Base-by-base conservation (phyloP, 2,797 vertebrate genomes). In the Notolabrus celidotus region DNA sequence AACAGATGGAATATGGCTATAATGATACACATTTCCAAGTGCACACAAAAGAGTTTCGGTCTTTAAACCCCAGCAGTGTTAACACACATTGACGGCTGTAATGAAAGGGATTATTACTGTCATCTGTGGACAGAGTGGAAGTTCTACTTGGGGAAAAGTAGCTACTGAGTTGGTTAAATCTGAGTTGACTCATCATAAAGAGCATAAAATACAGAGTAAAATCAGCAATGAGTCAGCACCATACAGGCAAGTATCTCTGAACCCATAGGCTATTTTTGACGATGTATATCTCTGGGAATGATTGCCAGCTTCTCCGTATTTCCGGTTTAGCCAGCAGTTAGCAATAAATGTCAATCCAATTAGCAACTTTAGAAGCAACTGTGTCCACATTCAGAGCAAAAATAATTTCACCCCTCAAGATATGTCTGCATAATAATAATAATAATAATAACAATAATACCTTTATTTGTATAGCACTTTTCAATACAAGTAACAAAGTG, bases 1-100 rank as follows among this genome's bases (percentile, higher is more conserved):
- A 80, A 59, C 77, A 80, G 83, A 83, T 73, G 72, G 71, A 76
- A 54, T 71, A 57, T 67, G 49, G 54, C 67, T 69, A 71, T 63
- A 45, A 58, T 64, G 62, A 78, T 42, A 45, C 53, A 51, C 23
- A 22, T 67, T 64, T 53, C 25, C 43, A 42, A 15, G 52, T 20
- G 17, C 33, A 42, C 55, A 49, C 15, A 54, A 25, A 29, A 42
- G 67, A 42, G 25, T 31, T 51, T 49, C 14, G 27, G 59, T 36
- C 51, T 53, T 71, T 58, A 25, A 78, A 43, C 8, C 27, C 39
- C 51, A 45, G 27, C 57, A 49, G 27, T 5, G 0, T 42, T 43
- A 33, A 59, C 68, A 52, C 47, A 60, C 27, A 15, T 2, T 46
- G 25, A 67, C 10, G 7, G 16, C 16, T 20, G 41, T 49, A 63